These are phyloP conservation scores for Orientallactaga sibirica DNA, from an alignment of 2,797 vertebrate species.

Conservation along the genomic window DNA sequence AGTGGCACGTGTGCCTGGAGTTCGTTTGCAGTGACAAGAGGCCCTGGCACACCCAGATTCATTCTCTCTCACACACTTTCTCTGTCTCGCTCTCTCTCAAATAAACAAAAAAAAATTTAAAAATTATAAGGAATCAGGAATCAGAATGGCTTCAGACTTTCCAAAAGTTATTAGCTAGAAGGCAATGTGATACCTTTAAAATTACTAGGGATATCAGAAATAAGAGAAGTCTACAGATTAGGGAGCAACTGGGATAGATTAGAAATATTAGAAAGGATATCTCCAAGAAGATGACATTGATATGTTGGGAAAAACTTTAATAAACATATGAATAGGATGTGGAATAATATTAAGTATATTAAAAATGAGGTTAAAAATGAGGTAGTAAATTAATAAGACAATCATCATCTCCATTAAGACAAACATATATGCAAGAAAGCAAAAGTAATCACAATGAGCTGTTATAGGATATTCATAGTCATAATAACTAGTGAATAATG, in stretches of 20 bases:
- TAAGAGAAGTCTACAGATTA: slow-evolving; percentile 14
- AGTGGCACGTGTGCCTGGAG: too few species aligned
- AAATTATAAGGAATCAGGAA: slow-evolving; percentile 4
- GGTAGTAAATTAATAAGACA: slow-evolving; percentile 38
- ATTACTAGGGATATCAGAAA: slow-evolving; percentile 12
- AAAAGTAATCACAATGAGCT: slow-evolving; percentile 51
- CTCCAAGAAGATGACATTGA: slow-evolving; percentile 32
- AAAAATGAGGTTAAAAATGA: slow-evolving; percentile 39
- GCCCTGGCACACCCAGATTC: too few species aligned
- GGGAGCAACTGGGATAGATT: not conserved
- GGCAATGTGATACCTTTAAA: not conserved
- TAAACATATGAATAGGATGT: not conserved
- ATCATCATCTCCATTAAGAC: slow-evolving; percentile 49
- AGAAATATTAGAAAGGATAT: slow-evolving; percentile 33
- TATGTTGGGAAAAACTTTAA: slow-evolving; percentile 44
- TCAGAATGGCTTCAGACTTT: not conserved
- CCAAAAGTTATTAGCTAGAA: slow-evolving; percentile 37
- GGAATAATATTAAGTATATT: slow-evolving; percentile 6
- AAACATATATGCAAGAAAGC: slow-evolving; percentile 38
- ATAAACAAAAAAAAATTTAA: not conserved
- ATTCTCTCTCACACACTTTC: too few species aligned
- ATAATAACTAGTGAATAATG: slow-evolving; percentile 54
- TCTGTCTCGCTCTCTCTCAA: too few species aligned
- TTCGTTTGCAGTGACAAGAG: too few species aligned
- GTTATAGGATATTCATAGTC: slow-evolving; percentile 14